Evolutionary conservation across 1,140 invertebrate species (phyloP), one percentile per base, ranked within the genome.

Genomic region (Dermatophagoides farinae): DNA sequence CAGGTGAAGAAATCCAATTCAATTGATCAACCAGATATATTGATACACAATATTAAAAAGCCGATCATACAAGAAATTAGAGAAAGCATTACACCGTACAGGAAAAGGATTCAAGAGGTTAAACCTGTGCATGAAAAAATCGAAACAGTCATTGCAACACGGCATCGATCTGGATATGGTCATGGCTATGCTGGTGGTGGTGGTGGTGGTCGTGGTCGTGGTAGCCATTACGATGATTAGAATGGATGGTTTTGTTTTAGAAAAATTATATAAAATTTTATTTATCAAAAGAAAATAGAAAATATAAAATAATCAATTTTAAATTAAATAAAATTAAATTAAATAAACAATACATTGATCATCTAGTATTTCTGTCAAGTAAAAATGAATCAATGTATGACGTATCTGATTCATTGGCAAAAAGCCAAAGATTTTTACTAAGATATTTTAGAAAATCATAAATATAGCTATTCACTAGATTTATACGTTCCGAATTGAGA

Each of bases 401-500:
- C 16, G 23, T 25, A 40, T 55, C 38, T 4, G 23, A 39, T 25
- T 39, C 23, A 23, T 40, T 55, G 4, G 14, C 14, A 44, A 23
- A 44, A n/a, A 40, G 14, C 14, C 38, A 55, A 20, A 55, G 12
- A 38, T 55, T 39, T 55, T 55, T 55, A 31, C 41, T 55, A 5
- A 55, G 14, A 55, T 55, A 55, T 40, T 55, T 55, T 23, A 55
- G 6, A 38, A 55, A 55, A 25, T 55, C 53, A 39, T 55, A 44
- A 18, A 55, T 55, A 44, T 55, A 55, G 23, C 38, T 55, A 31
- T 55, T 55, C 23, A 55, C 14, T 4, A 55, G 23, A 38, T 14
- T 40, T 1, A 55, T 12, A 20, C 41, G 16, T 41, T 44, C 41
- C 1, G 14, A 14, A 44, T 44, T 89, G 31, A 95, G 68, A 0